Base-by-base conservation (phyloP, 92 coral and sea anemone species). In the Palythoa grandiflora region DNA sequence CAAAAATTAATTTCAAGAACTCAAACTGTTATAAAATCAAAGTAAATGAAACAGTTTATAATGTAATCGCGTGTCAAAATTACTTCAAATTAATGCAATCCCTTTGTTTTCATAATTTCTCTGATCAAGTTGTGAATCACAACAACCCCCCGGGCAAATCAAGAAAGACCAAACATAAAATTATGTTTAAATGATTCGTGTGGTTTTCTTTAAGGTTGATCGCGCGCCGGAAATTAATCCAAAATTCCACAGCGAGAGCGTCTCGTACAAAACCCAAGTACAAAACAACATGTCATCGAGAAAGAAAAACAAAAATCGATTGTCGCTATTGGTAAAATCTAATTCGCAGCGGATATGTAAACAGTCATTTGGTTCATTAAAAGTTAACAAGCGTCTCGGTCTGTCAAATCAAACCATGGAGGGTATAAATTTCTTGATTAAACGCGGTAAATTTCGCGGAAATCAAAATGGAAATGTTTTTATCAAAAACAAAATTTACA, bases 211-310 rank as follows among this genome's bases (percentile, higher is more conserved):
- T 17, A 12, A 53, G 16, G 68, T 28, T 39, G 75, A 21, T 66
- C 48, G 75, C 65, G 59, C 63, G 21, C 60, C 86, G 86, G 86
- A 81, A 81, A 81, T 81, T 81, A 81, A 66, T 81, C 71, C 75
- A 65, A 65, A 81, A 68, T 81, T 81, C 86, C 75, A 47, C 12
- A 17, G 17, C 73, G 75, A 63, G 17, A 21, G 6, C 21, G 9
- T 44, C 47, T 61, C 21, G 65, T 5, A 66, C 35, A 14, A 51
- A 21, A 40, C 10, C 14, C 47, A 35, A 20, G 40, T 40, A 12
- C 51, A 12, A 47, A 68, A 81, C 16, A 81, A 38, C 75, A 51
- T 79, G 71, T 79, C 44, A 44, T 65, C 73, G 11, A 4, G 38
- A 47, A 68, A 59, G 48, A 66, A 40, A 80, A 68, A 47, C 35